phyloP scores from a whole-genome alignment of 2,797 vertebrate species.

The Clarias platycephalus region DNA sequence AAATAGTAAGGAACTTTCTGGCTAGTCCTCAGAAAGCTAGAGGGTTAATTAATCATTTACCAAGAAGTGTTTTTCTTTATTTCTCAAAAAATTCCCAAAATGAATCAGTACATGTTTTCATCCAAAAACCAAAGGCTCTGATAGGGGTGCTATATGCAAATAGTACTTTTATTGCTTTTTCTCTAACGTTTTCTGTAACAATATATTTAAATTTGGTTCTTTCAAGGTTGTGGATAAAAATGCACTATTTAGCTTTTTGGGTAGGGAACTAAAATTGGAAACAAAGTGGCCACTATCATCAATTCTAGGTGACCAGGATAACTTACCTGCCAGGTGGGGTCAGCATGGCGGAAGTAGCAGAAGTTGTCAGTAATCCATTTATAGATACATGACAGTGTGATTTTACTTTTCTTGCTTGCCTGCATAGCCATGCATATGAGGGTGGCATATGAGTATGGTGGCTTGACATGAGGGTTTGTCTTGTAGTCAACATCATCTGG shows the following conservation, averaged over 20 bases:
- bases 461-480: slow-evolving; percentile 86
- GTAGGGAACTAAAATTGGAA: background rate
- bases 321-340: slow-evolving; percentile 96
- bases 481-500: slow-evolving; percentile 89
- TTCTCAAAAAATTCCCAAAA: slow-evolving; percentile 24
- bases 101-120: slow-evolving; percentile 52
- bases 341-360: slow-evolving; percentile 93
- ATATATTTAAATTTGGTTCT: slow-evolving; percentile 22
- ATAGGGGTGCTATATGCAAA: slow-evolving; percentile 34
- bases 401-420: slow-evolving; percentile 89
- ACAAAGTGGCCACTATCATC: background rate
- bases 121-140: slow-evolving; percentile 66
- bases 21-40: slow-evolving; percentile 51
- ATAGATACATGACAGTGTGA: slow-evolving; percentile 94
- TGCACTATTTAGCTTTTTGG: background rate
- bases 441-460: slow-evolving; percentile 92
- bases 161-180: background rate
- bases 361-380: slow-evolving; percentile 98
- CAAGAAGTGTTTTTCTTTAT: slow-evolving; percentile 60
- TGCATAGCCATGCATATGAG: slow-evolving; percentile 99
- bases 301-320: background rate
- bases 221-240: background rate
- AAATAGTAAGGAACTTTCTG: slow-evolving; percentile 59
- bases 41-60: slow-evolving; percentile 74
- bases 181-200: slow-evolving; percentile 24